Conservation (phyloP, 2,888 invertebrate species). For the Ormyrus thymus region DNA sequence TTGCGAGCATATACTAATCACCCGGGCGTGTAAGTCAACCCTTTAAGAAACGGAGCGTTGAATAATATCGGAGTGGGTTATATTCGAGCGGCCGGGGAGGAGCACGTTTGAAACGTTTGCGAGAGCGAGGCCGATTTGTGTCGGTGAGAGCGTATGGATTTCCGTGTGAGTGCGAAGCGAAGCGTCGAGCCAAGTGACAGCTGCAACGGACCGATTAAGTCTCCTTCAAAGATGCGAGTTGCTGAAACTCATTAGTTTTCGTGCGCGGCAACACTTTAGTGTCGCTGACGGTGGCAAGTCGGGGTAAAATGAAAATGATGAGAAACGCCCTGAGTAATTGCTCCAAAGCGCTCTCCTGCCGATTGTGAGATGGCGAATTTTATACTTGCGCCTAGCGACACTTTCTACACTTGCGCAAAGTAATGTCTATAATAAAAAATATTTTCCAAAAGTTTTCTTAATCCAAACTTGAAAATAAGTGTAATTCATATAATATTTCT, state of each 20-base stretch:
- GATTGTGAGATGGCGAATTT: neutral
- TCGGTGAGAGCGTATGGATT: neutral
- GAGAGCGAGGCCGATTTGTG: conserved; percentile 1
- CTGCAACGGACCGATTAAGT: conserved; percentile 56
- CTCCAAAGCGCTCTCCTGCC: conserved; percentile 7
- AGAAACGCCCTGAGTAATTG: conserved; percentile 43
- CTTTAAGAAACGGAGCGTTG: conserved; percentile 44
- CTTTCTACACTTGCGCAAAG: too few species aligned
- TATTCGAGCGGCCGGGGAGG: neutral
- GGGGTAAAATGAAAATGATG: conserved; percentile 41
- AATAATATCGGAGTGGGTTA: conserved; percentile 40
- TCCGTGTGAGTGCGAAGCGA: neutral
- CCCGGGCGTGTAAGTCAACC: conserved; percentile 26
- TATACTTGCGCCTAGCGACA: too few species aligned
- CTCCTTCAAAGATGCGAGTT: conserved; percentile 51
- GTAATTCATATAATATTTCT: too few species aligned
- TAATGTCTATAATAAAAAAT: too few species aligned
- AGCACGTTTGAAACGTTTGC: conserved; percentile 14
- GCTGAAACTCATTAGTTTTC: conserved; percentile 55
- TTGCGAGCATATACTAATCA: conserved; percentile 44
- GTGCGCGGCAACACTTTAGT: conserved; percentile 22
- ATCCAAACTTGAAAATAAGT: too few species aligned
- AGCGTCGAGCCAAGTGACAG: conserved; percentile 48
- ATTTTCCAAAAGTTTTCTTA: too few species aligned
- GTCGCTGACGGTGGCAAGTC: neutral